Base-by-base conservation (phyloP, 2,888 invertebrate species). In the Oeneis ivallda region DNA sequence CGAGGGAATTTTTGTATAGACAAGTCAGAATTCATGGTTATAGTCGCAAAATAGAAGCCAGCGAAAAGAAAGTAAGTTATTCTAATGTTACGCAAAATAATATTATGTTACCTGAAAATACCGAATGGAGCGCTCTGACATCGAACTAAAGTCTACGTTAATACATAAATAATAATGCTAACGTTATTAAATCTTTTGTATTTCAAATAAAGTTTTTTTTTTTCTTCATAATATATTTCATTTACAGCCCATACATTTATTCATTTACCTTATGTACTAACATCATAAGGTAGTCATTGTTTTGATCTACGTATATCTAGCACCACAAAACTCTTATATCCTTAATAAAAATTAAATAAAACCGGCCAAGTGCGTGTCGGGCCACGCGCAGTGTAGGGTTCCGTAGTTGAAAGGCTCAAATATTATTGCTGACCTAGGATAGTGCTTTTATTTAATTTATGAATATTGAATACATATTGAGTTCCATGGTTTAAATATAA, bases 1-100 rank as follows among this genome's bases (percentile, higher is more conserved):
- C 92, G 0, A 82, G 89, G 65, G 92, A 92, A 71, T 92, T 92
- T 79, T 71, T 92, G 52, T 92, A 92, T 66, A 77, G 92, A 61
- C 92, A 92, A 82, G 84, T 89, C 1, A 83, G 85, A 68, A 86
- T 90, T 65, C 81, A 82, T 45, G 87, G 87, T 0, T 87, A 86
- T 72, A 75, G 72, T 8, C 61, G 49, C 19, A 66, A 53, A 57
- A 62, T n/a, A 13, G 63, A 56, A 34, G 37, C 26, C 8, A 34
- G 63, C 62, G 15, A 19, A 26, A 50, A 70, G 19, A 61, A 64
- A 26, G 56, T 59, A 49, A 68, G 69, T 63, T 26, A 39, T 52
- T 60, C 41, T n/a, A 37, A 66, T 53, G 19, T 64, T 1, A 71
- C 60, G 47, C 65, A 64, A 47, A 62, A 70, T 10, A 62, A 69